phyloP scores from a whole-genome alignment of 1,140 invertebrate species.

The Pachypsylla venusta region DNA sequence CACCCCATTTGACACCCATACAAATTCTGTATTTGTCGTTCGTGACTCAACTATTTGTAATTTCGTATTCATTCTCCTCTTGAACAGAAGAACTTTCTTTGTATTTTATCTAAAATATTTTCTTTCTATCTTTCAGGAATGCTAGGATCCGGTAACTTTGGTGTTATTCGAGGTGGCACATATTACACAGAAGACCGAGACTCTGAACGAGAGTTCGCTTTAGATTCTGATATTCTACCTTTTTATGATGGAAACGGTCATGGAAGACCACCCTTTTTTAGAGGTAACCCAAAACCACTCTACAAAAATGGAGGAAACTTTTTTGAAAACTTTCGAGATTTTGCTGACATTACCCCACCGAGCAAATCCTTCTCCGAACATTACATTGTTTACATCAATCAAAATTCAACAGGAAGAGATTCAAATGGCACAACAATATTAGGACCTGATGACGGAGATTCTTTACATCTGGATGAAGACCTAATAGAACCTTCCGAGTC shows the following conservation, averaged over 20 bases:
- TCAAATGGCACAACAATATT: not conserved
- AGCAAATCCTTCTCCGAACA: constrained; percentile 64
- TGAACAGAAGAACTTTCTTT: not conserved
- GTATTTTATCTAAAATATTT: not conserved
- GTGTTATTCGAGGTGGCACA: constrained; percentile 70
- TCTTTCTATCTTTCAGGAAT: constrained; percentile 28
- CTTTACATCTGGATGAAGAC: constrained; percentile 18
- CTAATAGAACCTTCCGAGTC: constrained; percentile 10
- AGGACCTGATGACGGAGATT: not conserved
- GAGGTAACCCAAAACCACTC: constrained; percentile 33
- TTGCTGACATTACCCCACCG: constrained; percentile 71
- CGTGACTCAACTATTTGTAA: not conserved
- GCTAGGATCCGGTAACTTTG: constrained; percentile 75
- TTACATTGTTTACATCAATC: constrained; percentile 60
- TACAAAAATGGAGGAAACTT: constrained; percentile 37
- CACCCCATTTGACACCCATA: too few species aligned
- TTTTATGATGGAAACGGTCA: constrained; percentile 36
- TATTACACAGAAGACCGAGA: constrained; percentile 50
- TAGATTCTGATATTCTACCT: constrained; percentile 27
- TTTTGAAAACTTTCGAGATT: constrained; percentile 75
- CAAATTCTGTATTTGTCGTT: too few species aligned
- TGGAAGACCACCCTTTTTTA: constrained; percentile 41
- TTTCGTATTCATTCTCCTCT: not conserved
- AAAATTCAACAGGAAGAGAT: constrained; percentile 39
- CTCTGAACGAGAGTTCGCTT: constrained; percentile 36